These are phyloP conservation scores for Anthopleura sola DNA, from an alignment of 64 coral and sea anemone species.

Conservation along the genomic window DNA sequence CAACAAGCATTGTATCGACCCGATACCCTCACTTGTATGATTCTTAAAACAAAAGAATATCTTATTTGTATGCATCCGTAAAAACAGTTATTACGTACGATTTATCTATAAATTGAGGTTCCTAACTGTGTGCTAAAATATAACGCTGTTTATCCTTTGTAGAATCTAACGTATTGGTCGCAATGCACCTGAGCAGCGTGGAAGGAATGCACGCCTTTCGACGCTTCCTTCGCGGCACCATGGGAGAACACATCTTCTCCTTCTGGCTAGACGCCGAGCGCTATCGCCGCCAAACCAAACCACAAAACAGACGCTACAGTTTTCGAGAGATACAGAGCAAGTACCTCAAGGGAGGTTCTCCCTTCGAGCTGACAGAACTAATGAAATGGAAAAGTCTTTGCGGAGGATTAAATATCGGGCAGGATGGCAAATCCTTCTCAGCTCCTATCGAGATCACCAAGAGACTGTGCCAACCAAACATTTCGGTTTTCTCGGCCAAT, in stretches of 20 bases:
- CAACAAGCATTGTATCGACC: too few species aligned
- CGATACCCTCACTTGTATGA: too few species aligned
- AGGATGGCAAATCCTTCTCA: slow-evolving; percentile 18
- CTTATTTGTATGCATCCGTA: too few species aligned
- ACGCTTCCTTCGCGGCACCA: slow-evolving; percentile 53
- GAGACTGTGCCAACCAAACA: slow-evolving; percentile 10
- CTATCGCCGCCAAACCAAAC: slow-evolving; percentile 51
- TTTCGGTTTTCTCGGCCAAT: slow-evolving; percentile 62
- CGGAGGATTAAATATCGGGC: slow-evolving; percentile 7
- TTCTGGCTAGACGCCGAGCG: slow-evolving; percentile 87
- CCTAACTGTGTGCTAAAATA: background rate
- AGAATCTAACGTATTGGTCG: slow-evolving; percentile 3
- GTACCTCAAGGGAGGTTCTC: slow-evolving; percentile 66
- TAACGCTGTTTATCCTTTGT: background rate
- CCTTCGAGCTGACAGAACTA: slow-evolving; percentile 55
- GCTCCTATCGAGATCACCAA: slow-evolving; percentile 16
- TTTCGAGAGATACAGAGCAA: slow-evolving; percentile 84
- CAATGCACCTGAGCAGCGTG: slow-evolving; percentile 40
- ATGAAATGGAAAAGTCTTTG: slow-evolving; percentile 72
- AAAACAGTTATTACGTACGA: too few species aligned
- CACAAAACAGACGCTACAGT: slow-evolving; percentile 65
- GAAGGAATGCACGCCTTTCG: slow-evolving; percentile 61
- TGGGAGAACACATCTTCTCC: slow-evolving; percentile 50
- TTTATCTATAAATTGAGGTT: too few species aligned
- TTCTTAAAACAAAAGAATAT: too few species aligned